phyloP scores from a whole-genome alignment of 2,113 vertebrate genomes.

The Burhinus oedicnemus region DNA sequence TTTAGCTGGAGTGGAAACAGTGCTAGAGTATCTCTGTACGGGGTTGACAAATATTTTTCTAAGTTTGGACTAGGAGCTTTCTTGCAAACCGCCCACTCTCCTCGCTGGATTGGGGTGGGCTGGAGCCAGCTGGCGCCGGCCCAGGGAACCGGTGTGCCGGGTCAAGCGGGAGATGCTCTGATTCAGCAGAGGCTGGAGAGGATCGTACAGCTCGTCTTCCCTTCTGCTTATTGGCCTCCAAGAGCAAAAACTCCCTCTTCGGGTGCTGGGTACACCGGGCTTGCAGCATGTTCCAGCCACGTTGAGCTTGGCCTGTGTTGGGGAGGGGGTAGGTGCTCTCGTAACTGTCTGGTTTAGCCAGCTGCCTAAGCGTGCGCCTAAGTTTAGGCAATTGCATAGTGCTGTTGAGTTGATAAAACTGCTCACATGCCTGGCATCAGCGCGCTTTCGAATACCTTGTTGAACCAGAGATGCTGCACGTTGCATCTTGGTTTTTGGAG shows the following conservation, averaged over 20 bases:
- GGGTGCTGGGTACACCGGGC: rapidly evolving
- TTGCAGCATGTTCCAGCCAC: background rate
- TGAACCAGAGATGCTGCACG: background rate
- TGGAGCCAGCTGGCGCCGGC: background rate
- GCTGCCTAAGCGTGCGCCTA: background rate
- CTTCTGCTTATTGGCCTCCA: background rate
- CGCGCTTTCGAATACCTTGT: background rate
- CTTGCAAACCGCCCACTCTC: background rate
- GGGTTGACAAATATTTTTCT: constrained; percentile 19
- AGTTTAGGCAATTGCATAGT: background rate
- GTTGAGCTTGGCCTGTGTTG: rapidly evolving
- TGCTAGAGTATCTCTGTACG: background rate
- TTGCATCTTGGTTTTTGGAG: background rate
- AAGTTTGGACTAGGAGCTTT: constrained; percentile 20
- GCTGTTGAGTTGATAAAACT: background rate
- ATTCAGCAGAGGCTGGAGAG: background rate
- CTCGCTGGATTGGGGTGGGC: background rate
- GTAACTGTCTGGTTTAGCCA: background rate
- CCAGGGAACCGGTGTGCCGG: background rate
- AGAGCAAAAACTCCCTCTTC: background rate
- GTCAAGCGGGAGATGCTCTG: constrained; percentile 6
- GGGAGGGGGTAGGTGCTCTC: background rate
- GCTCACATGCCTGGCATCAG: background rate
- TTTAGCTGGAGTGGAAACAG: background rate
- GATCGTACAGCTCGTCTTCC: background rate